A percentile compares a stretch with the other conserved stretches of the same genome.
phyloP scores from a whole-genome alignment of 2,888 invertebrate species.

The Timandra comae region DNA sequence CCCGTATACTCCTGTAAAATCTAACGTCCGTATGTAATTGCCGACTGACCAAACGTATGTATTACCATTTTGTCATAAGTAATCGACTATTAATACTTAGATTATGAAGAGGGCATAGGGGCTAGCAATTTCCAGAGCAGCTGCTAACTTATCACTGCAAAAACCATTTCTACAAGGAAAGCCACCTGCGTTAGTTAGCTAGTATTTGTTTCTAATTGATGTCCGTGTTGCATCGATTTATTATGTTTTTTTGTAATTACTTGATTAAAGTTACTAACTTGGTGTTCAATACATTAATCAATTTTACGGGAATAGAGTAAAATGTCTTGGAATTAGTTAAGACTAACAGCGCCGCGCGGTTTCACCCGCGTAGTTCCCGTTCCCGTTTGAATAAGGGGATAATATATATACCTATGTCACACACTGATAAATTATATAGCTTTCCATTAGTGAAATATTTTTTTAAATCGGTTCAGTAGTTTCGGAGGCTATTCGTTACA shows the following conservation, averaged over 20 bases:
- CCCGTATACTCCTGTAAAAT: slow-evolving; percentile 54
- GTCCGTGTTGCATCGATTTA: slow-evolving; percentile 6
- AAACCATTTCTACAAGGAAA: slow-evolving; percentile 64
- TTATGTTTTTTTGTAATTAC: slow-evolving; percentile 10
- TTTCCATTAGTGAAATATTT: too few relatives aligned
- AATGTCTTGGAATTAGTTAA: too few relatives aligned
- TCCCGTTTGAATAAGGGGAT: too few relatives aligned
- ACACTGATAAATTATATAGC: too few relatives aligned
- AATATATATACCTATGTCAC: too few relatives aligned
- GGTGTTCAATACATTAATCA: too few relatives aligned
- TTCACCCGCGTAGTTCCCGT: too few relatives aligned
- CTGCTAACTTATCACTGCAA: slow-evolving; percentile 71
- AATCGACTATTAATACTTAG: slow-evolving; percentile 69
- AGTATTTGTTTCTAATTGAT: slow-evolving; percentile 24
- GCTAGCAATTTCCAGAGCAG: slow-evolving; percentile 66
- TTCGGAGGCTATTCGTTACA: too few relatives aligned
- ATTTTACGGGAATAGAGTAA: too few relatives aligned
- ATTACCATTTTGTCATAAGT: slow-evolving; percentile 74
- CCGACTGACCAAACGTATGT: slow-evolving; percentile 55
- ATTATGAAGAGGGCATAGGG: slow-evolving; percentile 68
- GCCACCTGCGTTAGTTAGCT: slow-evolving; percentile 54
- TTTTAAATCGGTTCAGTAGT: too few relatives aligned
- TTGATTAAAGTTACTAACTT: too few relatives aligned
- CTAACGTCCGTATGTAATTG: slow-evolving; percentile 58
- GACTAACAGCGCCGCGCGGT: too few relatives aligned